A percentile compares a stretch with the other conserved stretches of the same genome.
Evolutionary conservation across 2,888 invertebrate species (phyloP).

Genomic region (Anagyrus pseudococci): DNA sequence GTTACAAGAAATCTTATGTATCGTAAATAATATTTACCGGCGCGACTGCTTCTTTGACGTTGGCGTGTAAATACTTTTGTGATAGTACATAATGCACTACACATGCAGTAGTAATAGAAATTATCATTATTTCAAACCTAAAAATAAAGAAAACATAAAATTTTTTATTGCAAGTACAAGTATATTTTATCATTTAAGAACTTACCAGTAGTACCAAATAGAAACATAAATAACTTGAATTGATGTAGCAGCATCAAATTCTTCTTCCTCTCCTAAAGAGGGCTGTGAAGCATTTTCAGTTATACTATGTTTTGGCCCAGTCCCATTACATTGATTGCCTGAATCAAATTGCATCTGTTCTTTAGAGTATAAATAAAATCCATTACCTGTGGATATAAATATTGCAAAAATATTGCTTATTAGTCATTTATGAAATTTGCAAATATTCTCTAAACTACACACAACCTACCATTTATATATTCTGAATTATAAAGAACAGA

Average conservation of each 20-base stretch:
- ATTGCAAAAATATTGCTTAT: not conserved
- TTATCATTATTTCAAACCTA: slow-evolving; percentile 80
- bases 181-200: slow-evolving; percentile 26
- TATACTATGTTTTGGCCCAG: slow-evolving; percentile 36
- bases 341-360: slow-evolving; percentile 64
- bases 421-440: not conserved
- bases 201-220: slow-evolving; percentile 80
- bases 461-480: slow-evolving; percentile 70
- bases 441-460: slow-evolving; percentile 6
- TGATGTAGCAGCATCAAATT: slow-evolving; percentile 67
- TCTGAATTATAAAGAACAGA: slow-evolving; percentile 77
- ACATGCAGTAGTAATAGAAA: slow-evolving; percentile 76
- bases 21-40: slow-evolving; percentile 45
- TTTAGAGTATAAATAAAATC: slow-evolving; percentile 77
- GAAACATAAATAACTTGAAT: slow-evolving; percentile 76
- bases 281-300: slow-evolving; percentile 46
- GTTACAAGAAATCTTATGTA: slow-evolving; percentile 10
- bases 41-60: slow-evolving; percentile 49
- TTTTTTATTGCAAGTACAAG: slow-evolving; percentile 7
- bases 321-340: slow-evolving; percentile 59
- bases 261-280: slow-evolving; percentile 39
- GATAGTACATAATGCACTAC: slow-evolving; percentile 73
- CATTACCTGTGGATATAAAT: slow-evolving; percentile 68
- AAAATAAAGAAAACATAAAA: slow-evolving; percentile 38
- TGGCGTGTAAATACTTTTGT: slow-evolving; percentile 56